Evolutionary conservation across 2,888 invertebrate genomes (phyloP).

Genomic region (Terebella lapidaria): DNA sequence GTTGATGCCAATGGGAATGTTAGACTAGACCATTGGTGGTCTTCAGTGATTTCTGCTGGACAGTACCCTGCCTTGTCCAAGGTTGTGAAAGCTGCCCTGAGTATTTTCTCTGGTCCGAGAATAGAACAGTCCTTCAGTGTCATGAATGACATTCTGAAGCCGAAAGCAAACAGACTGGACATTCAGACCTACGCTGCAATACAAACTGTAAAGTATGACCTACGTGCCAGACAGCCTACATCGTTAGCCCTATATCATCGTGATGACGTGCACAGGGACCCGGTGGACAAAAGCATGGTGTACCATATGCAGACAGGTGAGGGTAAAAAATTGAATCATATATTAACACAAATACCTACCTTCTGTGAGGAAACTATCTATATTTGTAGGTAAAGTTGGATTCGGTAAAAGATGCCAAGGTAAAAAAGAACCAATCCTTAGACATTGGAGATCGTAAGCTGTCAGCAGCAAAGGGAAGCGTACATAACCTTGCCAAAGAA

Average conservation of each 20-base stretch:
- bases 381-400: not conserved
- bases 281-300: not conserved
- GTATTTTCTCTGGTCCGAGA: not conserved
- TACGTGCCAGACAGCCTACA: not conserved
- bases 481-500: not conserved
- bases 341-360: too few species aligned
- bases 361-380: too few species aligned
- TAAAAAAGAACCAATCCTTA: too few species aligned
- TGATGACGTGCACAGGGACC: not conserved
- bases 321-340: not conserved
- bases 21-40: not conserved
- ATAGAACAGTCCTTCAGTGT: slow-evolving; percentile 2
- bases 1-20: not conserved
- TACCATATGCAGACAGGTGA: not conserved
- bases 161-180: not conserved
- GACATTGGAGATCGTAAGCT: too few species aligned
- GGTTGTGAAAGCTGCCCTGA: not conserved
- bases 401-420: too few species aligned
- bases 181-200: not conserved
- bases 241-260: not conserved
- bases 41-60: not conserved
- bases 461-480: not conserved
- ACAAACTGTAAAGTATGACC: slow-evolving; percentile 3
- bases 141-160: not conserved
- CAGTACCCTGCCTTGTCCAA: not conserved